Evolutionary conservation across 2,797 vertebrate genomes (phyloP), one percentile per base, ranked within the genome.

Genomic region (Leuciscus waleckii): DNA sequence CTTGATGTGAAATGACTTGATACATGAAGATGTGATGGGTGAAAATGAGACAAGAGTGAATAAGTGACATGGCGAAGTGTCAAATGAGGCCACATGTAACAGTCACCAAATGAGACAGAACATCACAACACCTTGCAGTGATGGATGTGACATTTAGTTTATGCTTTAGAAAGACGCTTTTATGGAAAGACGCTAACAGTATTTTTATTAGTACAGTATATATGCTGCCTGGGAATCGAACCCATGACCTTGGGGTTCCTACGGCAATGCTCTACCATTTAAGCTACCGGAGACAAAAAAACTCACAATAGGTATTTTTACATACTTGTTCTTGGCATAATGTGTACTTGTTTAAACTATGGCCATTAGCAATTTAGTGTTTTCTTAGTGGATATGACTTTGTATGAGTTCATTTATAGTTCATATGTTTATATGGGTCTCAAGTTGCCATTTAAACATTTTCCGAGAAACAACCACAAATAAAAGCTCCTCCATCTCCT

Each of bases 1-100:
- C 65, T 79, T 73, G 76, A 85, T 89, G 41, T 46, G 51, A 84
- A 86, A 81, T 81, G 77, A 88, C 37, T 83, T 67, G 29, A 69
- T 81, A n/a, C 26, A 54, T 16, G 8, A 49, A 80, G 71, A 74
- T 86, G 79, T 19, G 77, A 76, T 81, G 65, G 37, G 21, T 51
- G 68, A 73, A 75, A 82, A 88, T 84, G 78, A 84, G 78, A 43
- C 29, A 41, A 46, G 51, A n/a, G 29, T 32, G 58, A 84, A 69
- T 85, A 89, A 74, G 86, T 77, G 29, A 68, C 68, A 70, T 26
- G 23, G 21, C 9, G 51, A 79, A 16, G 43, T 26, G 56, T 85
- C 43, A 63, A 21, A 80, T 37, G 69, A 58, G 41, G 61, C 61
- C 26, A 23, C 54, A 14, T 63, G 51, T 19, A 39, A 63, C 54